Conservation (phyloP, 2,113 vertebrate species). For the Henicopernis longicauda region DNA sequence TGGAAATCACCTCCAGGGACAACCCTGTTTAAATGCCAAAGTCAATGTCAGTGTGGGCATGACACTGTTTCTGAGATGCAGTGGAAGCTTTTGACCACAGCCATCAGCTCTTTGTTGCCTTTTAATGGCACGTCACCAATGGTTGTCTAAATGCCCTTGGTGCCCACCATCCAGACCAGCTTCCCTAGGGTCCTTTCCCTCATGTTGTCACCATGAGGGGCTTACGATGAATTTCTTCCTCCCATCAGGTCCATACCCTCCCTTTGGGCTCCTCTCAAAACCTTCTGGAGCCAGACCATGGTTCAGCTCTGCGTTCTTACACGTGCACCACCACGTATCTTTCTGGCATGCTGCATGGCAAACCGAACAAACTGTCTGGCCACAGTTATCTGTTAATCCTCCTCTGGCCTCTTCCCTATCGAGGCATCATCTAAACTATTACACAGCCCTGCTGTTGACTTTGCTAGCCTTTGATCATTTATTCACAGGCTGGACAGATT, state of each 20-base stretch:
- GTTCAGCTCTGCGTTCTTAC: neutral
- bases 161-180: neutral
- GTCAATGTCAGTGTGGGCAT: neutral
- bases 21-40: neutral
- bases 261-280: neutral
- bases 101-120: neutral
- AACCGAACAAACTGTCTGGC: neutral
- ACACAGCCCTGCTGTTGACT: neutral
- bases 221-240: neutral
- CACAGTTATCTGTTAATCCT: neutral
- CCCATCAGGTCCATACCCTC: neutral
- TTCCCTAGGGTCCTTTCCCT: neutral
- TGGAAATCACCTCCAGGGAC: neutral
- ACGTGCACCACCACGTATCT: neutral
- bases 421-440: neutral
- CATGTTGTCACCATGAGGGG: neutral
- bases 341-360: rapidly evolving
- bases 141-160: neutral
- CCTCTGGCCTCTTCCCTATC: neutral
- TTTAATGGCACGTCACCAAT: neutral
- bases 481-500: neutral
- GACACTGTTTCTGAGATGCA: neutral
- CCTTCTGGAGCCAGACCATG: neutral
- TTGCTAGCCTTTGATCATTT: neutral
- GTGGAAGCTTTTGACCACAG: neutral